Percentiles rank a stretch among this genome's conserved stretches.
phyloP scores from a whole-genome alignment of 2,888 invertebrate species.

The Sinohyriopsis cumingii region DNA sequence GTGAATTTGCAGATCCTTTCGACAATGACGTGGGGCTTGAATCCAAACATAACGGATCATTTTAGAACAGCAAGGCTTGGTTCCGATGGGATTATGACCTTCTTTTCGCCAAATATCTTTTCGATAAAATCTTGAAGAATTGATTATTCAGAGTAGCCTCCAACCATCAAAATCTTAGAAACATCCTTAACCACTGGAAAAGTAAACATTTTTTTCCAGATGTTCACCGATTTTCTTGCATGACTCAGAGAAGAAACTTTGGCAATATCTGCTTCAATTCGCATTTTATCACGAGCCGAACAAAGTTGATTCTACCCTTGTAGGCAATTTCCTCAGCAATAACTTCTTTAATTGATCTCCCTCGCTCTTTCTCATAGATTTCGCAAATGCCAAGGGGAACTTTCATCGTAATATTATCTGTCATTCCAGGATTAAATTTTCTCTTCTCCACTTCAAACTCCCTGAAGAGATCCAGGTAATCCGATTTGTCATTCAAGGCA shows the following conservation, averaged over 20 bases:
- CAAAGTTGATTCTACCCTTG: constrained; percentile 9
- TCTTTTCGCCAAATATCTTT: constrained; percentile 13
- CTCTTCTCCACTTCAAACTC: constrained; percentile 11
- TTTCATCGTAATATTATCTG: constrained; percentile 1
- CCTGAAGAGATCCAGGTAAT: constrained; percentile 4
- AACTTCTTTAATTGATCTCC: constrained; percentile 12
- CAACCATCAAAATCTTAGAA: constrained; percentile 25
- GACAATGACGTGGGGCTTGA: constrained; percentile 12
- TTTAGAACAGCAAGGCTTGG: constrained; percentile 25
- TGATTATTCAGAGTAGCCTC: constrained; percentile 29
- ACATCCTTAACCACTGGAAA: constrained; percentile 6
- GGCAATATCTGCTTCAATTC: constrained; percentile 9
- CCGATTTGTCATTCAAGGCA: constrained; percentile 1
- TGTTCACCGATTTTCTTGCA: constrained; percentile 11
- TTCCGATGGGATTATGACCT: constrained; percentile 22
- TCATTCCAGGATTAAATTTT: not conserved
- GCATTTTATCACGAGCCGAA: constrained; percentile 19
- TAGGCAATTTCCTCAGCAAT: constrained; percentile 3
- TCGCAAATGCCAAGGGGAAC: constrained; percentile 18
- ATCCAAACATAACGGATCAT: constrained; percentile 26
- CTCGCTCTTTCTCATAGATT: constrained; percentile 14
- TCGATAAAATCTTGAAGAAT: constrained; percentile 15
- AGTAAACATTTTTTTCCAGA: constrained; percentile 12
- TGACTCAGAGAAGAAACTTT: constrained; percentile 13
- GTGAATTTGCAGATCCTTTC: constrained; percentile 18